phyloP scores from a whole-genome alignment of 1,140 invertebrate genomes.

The Anastrepha ludens region DNA sequence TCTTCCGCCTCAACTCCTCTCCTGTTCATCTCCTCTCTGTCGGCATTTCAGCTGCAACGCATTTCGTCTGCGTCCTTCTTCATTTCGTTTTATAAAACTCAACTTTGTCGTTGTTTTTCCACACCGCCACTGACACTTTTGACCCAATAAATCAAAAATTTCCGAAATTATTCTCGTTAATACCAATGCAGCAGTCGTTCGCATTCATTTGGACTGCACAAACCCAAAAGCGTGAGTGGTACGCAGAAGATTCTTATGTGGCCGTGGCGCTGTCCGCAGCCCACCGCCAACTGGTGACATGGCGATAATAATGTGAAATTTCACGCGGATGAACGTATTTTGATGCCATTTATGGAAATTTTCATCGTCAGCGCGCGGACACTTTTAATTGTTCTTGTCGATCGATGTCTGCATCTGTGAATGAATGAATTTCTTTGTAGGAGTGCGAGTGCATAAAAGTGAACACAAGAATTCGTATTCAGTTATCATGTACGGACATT shows the following conservation, averaged over 20 bases:
- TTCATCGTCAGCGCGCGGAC: conserved; percentile 47
- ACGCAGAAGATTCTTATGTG: not conserved
- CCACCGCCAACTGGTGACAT: conserved; percentile 40
- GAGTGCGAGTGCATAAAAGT: not conserved
- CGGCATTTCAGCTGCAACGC: not conserved
- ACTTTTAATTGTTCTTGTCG: conserved; percentile 55
- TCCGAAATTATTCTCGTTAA: conserved; percentile 56
- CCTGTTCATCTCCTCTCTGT: not conserved
- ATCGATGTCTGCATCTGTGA: conserved; percentile 27
- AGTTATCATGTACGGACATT: too few species aligned
- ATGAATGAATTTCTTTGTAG: not conserved
- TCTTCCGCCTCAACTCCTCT: not conserved
- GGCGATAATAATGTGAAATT: conserved; percentile 55
- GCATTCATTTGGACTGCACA: conserved; percentile 3
- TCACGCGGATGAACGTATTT: conserved; percentile 57
- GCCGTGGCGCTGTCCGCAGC: not conserved
- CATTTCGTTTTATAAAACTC: not conserved
- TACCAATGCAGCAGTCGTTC: conserved; percentile 41
- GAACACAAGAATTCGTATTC: too few species aligned
- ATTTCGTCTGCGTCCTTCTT: conserved; percentile 36
- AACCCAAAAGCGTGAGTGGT: not conserved
- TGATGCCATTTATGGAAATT: conserved; percentile 58
- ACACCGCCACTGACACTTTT: conserved; percentile 54
- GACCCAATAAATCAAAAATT: conserved; percentile 59
- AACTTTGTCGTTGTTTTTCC: conserved; percentile 15